These are phyloP conservation scores for Paraescarpia echinospica DNA, from an alignment of 1,140 invertebrate genomes.

Conservation along the genomic window DNA sequence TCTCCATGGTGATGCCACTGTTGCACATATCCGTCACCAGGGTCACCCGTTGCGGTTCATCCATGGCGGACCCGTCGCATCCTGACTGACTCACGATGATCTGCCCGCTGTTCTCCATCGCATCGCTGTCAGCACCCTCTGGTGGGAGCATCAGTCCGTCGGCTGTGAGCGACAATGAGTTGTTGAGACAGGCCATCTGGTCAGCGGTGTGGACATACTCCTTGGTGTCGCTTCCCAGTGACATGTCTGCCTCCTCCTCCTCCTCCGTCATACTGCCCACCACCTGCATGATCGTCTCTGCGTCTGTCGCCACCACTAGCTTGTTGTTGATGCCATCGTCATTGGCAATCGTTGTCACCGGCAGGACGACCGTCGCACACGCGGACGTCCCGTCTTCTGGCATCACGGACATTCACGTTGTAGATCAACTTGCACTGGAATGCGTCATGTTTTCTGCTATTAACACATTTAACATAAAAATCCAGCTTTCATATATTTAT, in stretches of 20 bases:
- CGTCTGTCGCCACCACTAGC: not conserved
- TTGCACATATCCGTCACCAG: not conserved
- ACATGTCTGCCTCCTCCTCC: not conserved
- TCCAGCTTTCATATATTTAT: not conserved
- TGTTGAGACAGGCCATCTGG: not conserved
- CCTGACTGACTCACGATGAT: not conserved
- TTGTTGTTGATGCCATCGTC: not conserved
- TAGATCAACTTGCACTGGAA: not conserved
- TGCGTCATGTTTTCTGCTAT: not conserved
- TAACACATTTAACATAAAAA: not conserved
- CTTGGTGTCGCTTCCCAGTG: not conserved
- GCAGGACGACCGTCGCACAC: not conserved
- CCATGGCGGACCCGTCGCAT: not conserved
- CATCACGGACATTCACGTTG: not conserved
- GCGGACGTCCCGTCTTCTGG: not conserved
- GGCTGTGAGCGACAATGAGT: not conserved
- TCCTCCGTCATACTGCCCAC: not conserved
- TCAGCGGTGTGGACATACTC: not conserved
- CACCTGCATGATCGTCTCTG: not conserved
- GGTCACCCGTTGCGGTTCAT: not conserved
- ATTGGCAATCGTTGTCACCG: slow-evolving; percentile 10
- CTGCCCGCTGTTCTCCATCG: not conserved
- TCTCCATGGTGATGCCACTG: not conserved
- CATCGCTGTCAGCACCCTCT: not conserved
- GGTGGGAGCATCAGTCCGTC: not conserved